Percentiles rank a stretch among this genome's conserved stretches.
Conservation (phyloP, 37 sponge, comb jelly and placozoan genomes). For the Ianthella basta region DNA sequence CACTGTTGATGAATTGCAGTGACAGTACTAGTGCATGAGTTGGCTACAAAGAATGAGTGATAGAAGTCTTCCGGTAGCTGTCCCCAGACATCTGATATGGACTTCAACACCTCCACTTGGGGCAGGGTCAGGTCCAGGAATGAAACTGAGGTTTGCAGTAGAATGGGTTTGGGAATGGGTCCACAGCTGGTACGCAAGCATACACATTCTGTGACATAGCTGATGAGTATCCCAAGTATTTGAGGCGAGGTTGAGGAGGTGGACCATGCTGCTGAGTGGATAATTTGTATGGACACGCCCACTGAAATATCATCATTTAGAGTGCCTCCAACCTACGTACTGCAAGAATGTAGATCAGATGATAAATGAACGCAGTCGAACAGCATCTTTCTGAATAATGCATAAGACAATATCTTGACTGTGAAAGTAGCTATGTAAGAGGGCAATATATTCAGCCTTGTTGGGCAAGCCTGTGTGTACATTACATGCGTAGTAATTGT, state of each 20-base stretch:
- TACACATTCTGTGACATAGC: neutral
- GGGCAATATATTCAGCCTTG: no score
- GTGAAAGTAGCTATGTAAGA: no score
- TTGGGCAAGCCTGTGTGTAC: no score
- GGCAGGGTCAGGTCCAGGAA: slow-evolving; percentile 30
- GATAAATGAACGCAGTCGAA: no score
- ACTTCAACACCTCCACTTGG: slow-evolving; percentile 22
- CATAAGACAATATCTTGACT: no score
- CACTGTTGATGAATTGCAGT: no score
- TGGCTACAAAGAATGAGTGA: slow-evolving; percentile 53
- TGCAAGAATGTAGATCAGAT: neutral
- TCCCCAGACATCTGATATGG: slow-evolving; percentile 26
- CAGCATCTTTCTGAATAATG: no score
- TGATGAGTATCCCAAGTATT: neutral
- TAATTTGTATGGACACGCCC: slow-evolving; percentile 13
- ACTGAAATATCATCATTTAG: neutral
- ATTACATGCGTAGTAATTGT: no score
- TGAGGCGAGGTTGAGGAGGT: slow-evolving; percentile 8
- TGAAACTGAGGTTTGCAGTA: slow-evolving; percentile 34
- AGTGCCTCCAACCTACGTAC: neutral
- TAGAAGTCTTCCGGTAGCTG: slow-evolving; percentile 53
- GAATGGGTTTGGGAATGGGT: neutral
- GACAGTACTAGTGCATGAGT: no score
- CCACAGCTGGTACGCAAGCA: neutral
- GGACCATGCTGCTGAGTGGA: slow-evolving; percentile 4